Evolutionary conservation across 2,797 vertebrate genomes (phyloP), one percentile per base, ranked within the genome.

Genomic region (Hoplostethus atlanticus): DNA sequence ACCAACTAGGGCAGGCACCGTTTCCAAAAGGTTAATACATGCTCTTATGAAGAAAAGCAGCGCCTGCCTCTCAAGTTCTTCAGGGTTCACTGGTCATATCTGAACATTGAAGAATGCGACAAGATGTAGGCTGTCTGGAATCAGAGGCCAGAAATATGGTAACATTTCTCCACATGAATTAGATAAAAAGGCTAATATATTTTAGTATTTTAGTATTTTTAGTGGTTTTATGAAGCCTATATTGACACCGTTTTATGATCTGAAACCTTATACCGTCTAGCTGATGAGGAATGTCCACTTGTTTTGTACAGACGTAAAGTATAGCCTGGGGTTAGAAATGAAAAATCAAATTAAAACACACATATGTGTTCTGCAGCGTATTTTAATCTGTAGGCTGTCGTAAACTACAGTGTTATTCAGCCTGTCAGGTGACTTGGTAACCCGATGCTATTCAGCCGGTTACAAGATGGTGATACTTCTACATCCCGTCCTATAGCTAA

Each of bases 21-120:
- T 44, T 59, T 13, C 58, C 34, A 71, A 6, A 67, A 60, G 68
- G 68, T 48, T 67, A 57, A 74, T 34, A 50, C 10, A 2, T 40
- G 63, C 79, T 58, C 65, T 68, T 73, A 6, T 71, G 79, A 84
- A 79, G 71, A 8, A 62, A 54, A 60, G 66, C 1, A 59, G 51
- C 44, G 74, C 52, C 67, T 6, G 55, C 52, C 64, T 71, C 79
- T 74, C 74, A 74, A 79, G 79, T 83, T 85, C 73, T 82, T 75
- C 73, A 81, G 60, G 84, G 75, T 85, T 83, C 83, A 77, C 73
- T 71, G 81, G 17, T 71, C 81, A 84, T 79, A 80, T 71, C 80
- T 75, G 53, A 87, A 92, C 90, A 90, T 77, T 84, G 78, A 72
- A 69, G 64, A 63, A 47, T 76, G 86, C 79, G 40, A 76, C 65